Conservation (phyloP, 2,797 vertebrate species). For the Dicrostonyx torquatus region DNA sequence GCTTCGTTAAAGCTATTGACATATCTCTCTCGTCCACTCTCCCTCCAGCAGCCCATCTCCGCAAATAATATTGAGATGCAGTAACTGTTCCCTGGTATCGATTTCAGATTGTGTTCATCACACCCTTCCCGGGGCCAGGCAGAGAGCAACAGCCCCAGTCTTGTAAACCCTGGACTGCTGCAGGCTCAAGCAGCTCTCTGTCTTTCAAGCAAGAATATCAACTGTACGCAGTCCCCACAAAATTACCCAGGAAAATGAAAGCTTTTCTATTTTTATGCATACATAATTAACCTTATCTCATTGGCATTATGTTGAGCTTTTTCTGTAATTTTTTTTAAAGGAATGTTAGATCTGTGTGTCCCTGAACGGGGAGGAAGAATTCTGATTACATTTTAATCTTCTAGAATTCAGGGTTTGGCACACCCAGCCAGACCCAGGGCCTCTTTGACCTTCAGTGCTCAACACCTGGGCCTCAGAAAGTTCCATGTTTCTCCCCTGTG, state of each 20-base stretch:
- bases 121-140: constrained; percentile 82
- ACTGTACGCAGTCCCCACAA: neutral
- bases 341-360: neutral
- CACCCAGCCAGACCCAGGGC: neutral
- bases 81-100: constrained; percentile 88
- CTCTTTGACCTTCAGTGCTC: constrained; percentile 27
- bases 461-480: constrained; percentile 4
- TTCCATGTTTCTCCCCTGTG: neutral
- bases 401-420: constrained; percentile 31
- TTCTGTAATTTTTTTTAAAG: neutral
- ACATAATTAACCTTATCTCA: constrained; percentile 51
- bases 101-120: constrained; percentile 87
- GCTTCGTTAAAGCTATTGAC: constrained; percentile 85
- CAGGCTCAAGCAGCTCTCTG: constrained; percentile 64
- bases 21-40: constrained; percentile 76
- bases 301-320: constrained; percentile 30
- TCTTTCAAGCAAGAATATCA: constrained; percentile 57
- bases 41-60: constrained; percentile 83
- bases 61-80: constrained; percentile 88
- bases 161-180: constrained; percentile 66
- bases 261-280: constrained; percentile 40
- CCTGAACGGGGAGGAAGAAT: constrained; percentile 48
- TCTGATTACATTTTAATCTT: constrained; percentile 59
- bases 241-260: constrained; percentile 55
- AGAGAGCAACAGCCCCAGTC: constrained; percentile 73